Percentiles rank a stretch among this genome's conserved stretches.
These are phyloP conservation scores for Drosophila insularis DNA, from an alignment of 1,140 invertebrate species.

Conservation along the genomic window DNA sequence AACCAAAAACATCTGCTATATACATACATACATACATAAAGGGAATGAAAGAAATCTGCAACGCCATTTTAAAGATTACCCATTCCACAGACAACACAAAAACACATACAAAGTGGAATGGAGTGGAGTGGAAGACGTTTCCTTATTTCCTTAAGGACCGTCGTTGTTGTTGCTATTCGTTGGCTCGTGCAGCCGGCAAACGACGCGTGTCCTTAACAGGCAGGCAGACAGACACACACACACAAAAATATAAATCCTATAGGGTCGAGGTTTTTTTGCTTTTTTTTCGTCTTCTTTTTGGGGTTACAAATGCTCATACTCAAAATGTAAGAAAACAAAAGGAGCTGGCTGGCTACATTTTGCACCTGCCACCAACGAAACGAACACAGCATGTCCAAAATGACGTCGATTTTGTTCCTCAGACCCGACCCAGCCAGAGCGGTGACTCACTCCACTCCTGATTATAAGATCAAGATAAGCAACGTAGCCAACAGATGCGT, in stretches of 20 bases:
- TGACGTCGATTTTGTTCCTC: constrained; percentile 6
- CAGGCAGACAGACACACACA: background rate
- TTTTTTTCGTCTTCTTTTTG: constrained; percentile 27
- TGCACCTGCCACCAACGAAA: constrained; percentile 42
- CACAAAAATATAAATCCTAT: constrained; percentile 55
- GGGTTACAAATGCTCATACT: constrained; percentile 32
- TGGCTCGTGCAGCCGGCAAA: constrained; percentile 50
- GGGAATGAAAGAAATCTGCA: constrained; percentile 50
- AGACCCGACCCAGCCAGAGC: background rate
- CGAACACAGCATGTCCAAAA: constrained; percentile 22
- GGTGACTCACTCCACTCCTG: constrained; percentile 24
- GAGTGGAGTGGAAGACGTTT: background rate
- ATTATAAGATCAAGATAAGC: constrained; percentile 73
- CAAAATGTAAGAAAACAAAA: constrained; percentile 20
- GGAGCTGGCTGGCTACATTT: constrained; percentile 40
- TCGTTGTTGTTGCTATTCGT: background rate
- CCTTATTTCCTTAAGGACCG: constrained; percentile 15
- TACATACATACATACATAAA: background rate
- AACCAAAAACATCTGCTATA: constrained; percentile 52
- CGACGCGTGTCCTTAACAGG: constrained; percentile 62
- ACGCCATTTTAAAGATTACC: constrained; percentile 25
- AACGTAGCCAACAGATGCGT: constrained; percentile 51
- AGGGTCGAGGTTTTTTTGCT: constrained; percentile 40
- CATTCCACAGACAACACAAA: background rate
- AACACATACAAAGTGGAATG: too few relatives aligned